These are phyloP conservation scores for Nycteola revayana DNA, from an alignment of 2,888 invertebrate genomes.

Conservation along the genomic window DNA sequence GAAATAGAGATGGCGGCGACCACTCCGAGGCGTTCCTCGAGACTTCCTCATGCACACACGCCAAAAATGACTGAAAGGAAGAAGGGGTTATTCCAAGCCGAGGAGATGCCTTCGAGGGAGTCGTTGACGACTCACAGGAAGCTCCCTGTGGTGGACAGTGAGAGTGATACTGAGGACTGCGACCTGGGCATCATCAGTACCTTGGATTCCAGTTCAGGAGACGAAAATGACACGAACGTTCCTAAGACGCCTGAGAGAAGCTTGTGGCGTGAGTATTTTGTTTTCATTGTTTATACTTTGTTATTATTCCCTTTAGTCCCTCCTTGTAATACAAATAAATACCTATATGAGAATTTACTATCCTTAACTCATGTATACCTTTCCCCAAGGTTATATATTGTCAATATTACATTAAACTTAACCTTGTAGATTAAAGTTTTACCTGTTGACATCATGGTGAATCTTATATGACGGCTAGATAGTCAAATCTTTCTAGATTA, in stretches of 20 bases:
- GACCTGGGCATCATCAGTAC: constrained; percentile 83
- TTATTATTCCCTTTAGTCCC: too few relatives aligned
- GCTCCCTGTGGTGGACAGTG: constrained; percentile 70
- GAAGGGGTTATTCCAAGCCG: constrained; percentile 82
- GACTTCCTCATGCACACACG: constrained; percentile 69
- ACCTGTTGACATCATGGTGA: constrained; percentile 8
- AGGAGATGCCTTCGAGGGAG: constrained; percentile 48
- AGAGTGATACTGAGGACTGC: constrained; percentile 75
- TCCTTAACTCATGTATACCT: too few relatives aligned
- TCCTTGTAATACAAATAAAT: too few relatives aligned
- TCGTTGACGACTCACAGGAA: constrained; percentile 66
- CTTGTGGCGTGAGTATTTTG: constrained; percentile 62
- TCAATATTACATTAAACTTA: constrained; percentile 5
- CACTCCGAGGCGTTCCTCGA: constrained; percentile 67
- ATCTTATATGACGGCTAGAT: constrained; percentile 13
- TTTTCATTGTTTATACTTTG: background rate
- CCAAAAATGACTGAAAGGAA: constrained; percentile 84
- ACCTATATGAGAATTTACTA: too few relatives aligned
- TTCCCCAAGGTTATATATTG: constrained; percentile 8
- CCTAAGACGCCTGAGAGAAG: constrained; percentile 62
- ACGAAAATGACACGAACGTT: constrained; percentile 60
- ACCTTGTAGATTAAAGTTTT: constrained; percentile 14
- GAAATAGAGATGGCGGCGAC: constrained; percentile 55
- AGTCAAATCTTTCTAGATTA: too few relatives aligned
- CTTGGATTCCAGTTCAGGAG: constrained; percentile 74